phyloP scores from a whole-genome alignment of 2,888 invertebrate species.

The Oithona nana region DNA sequence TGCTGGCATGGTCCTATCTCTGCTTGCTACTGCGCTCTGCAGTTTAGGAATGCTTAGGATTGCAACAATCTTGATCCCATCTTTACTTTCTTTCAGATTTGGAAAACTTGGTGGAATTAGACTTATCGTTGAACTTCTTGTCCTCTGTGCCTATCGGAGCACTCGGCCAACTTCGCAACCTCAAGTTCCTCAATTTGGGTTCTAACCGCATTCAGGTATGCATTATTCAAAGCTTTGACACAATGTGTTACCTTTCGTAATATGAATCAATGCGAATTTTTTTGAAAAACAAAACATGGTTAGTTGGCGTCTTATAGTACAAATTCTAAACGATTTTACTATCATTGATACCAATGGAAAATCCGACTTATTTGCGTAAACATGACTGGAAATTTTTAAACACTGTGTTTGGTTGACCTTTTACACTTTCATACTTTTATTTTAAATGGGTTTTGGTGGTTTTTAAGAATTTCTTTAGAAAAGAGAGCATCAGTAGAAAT shows the following conservation, averaged over 20 bases:
- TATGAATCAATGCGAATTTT: no score
- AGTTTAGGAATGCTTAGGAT: no score
- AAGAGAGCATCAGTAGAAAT: no score
- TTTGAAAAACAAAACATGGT: no score
- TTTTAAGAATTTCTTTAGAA: no score
- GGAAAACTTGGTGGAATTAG: conserved; percentile 52
- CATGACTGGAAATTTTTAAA: not conserved
- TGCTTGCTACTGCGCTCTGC: not conserved
- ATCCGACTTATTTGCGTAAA: not conserved
- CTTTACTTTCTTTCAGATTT: conserved; percentile 34
- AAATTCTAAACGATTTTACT: not conserved
- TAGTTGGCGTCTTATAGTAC: conserved; percentile 22
- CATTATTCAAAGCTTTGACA: no score
- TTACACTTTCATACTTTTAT: no score
- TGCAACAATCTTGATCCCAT: not conserved
- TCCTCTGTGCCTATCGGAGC: conserved; percentile 58
- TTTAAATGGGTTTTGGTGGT: no score
- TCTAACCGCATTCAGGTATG: conserved; percentile 68
- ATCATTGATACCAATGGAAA: not conserved
- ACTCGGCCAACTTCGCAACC: conserved; percentile 43
- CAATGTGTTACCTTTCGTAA: no score
- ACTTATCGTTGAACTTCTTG: conserved; percentile 68
- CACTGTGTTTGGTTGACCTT: no score
- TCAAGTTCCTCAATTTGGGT: conserved; percentile 57
- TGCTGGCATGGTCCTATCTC: not conserved